A percentile compares a stretch with the other conserved stretches of the same genome.
Conservation (phyloP, 2,797 vertebrate genomes). For the Bufotes viridis region DNA sequence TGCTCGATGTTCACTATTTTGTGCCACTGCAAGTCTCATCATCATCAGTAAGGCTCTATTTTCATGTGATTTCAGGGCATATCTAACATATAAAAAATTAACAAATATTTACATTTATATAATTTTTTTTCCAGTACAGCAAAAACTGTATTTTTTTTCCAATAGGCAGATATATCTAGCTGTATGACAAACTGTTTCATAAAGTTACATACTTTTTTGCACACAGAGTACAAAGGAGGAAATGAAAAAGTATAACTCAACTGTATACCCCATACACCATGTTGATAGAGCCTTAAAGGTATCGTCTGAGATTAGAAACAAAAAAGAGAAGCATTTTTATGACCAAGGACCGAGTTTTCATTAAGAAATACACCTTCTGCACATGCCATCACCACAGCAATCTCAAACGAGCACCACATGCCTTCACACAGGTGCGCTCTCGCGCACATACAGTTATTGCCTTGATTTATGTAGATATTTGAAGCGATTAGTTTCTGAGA, state of each 20-base stretch:
- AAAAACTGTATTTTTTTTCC: too few species aligned
- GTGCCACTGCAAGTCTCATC: too few species aligned
- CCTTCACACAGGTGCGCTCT: conserved; percentile 68
- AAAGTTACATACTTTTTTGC: too few species aligned
- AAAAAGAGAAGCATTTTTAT: background rate
- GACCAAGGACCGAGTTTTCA: background rate
- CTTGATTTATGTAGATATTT: conserved; percentile 79
- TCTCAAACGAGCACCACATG: conserved; percentile 32
- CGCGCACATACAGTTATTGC: conserved; percentile 78
- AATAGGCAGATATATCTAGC: too few species aligned
- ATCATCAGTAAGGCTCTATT: background rate
- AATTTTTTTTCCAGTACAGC: too few species aligned
- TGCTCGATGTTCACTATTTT: background rate
- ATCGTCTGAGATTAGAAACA: background rate
- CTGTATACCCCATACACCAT: too few species aligned
- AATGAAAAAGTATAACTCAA: too few species aligned
- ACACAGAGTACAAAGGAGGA: too few species aligned
- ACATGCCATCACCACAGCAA: conserved; percentile 64
- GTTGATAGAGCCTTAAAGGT: too few species aligned
- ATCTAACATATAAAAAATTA: too few species aligned
- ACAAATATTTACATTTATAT: too few species aligned
- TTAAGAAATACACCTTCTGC: conserved; percentile 54
- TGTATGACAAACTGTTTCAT: too few species aligned
- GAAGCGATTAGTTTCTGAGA: conserved; percentile 74
- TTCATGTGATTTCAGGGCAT: background rate